Conservation (phyloP, 2,888 invertebrate genomes). For the Drosophila pseudotalamancana region DNA sequence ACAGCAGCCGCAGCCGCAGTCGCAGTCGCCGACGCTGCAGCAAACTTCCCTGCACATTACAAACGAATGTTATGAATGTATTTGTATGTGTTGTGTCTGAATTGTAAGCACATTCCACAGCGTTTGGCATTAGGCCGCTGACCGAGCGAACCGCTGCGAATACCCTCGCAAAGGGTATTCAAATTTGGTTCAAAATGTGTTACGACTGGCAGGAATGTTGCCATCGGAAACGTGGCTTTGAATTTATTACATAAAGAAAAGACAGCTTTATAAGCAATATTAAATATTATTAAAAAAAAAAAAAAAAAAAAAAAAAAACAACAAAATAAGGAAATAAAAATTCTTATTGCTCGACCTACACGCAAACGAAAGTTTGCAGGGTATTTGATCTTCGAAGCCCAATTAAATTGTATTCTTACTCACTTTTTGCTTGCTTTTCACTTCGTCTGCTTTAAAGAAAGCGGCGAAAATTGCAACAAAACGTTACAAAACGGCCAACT, state of each 20-base stretch:
- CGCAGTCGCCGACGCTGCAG: background rate
- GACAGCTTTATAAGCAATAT: no score
- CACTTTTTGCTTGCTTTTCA: conserved; percentile 1
- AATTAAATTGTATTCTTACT: background rate
- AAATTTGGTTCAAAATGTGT: background rate
- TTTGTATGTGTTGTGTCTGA: conserved; percentile 1
- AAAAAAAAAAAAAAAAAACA: no score
- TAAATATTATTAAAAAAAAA: no score
- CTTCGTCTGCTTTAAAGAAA: conserved; percentile 31
- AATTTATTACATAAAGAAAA: no score
- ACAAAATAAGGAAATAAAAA: no score
- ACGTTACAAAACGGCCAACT: conserved; percentile 22
- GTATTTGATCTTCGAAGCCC: background rate
- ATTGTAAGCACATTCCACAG: conserved; percentile 25
- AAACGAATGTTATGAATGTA: conserved; percentile 13
- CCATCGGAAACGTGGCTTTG: no score
- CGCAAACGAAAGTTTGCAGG: no score
- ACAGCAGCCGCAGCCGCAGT: conserved; percentile 6
- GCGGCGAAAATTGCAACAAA: conserved; percentile 35
- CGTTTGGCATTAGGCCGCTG: background rate
- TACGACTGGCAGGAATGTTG: no score
- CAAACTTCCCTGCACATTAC: conserved; percentile 25
- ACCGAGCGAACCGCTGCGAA: background rate
- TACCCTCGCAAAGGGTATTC: background rate
- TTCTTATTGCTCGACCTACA: no score